phyloP scores from a whole-genome alignment of 2,113 vertebrate species.

The Pelecanus crispus region DNA sequence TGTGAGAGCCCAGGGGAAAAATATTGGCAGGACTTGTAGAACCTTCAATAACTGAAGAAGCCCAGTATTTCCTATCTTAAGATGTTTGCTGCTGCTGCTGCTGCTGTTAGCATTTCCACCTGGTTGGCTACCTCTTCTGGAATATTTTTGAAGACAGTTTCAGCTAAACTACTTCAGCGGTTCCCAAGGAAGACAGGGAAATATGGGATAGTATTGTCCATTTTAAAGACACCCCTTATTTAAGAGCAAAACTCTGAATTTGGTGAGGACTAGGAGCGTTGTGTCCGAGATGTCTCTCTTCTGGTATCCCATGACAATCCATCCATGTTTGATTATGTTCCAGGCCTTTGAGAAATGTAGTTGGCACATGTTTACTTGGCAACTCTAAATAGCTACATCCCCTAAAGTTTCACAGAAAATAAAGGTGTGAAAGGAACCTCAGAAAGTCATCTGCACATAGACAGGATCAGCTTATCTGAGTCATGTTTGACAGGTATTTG shows the following conservation, averaged over 20 bases:
- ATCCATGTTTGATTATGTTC: not conserved
- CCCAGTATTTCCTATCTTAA: not conserved
- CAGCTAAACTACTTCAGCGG: not conserved
- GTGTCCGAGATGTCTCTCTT: not conserved
- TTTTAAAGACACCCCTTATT: not conserved
- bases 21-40: not conserved
- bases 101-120: not conserved
- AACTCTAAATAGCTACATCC: not conserved
- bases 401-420: not conserved
- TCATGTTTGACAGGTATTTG: not conserved
- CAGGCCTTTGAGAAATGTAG: not conserved
- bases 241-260: not conserved
- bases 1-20: not conserved
- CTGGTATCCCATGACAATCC: not conserved
- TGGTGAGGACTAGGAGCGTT: not conserved
- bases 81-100: not conserved
- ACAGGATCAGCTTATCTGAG: not conserved
- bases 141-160: not conserved
- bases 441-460: not conserved
- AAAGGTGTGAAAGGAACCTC: not conserved
- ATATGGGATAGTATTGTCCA: not conserved
- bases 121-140: not conserved
- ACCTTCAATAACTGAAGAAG: slow-evolving; percentile 2
- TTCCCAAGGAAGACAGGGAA: not conserved
- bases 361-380: not conserved